Evolutionary conservation across 2,888 invertebrate species (phyloP).

Genomic region (Dicyrtomina minuta): DNA sequence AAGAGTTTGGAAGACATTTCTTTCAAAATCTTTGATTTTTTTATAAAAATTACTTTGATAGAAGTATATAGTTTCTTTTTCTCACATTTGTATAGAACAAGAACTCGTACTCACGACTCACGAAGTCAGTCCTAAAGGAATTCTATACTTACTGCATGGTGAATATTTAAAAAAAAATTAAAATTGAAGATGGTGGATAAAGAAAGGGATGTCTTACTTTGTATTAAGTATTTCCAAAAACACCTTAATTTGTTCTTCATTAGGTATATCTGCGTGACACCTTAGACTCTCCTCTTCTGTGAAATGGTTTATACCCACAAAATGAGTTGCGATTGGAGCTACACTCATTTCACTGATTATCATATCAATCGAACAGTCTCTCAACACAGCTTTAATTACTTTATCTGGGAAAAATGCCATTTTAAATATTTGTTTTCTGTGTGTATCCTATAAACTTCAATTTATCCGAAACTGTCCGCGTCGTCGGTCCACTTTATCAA

Average conservation of each 20-base stretch:
- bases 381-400: slow-evolving; percentile 27
- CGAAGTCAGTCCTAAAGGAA: too few species aligned
- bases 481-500: too few species aligned
- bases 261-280: neutral
- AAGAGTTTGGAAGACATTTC: too few species aligned
- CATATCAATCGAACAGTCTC: slow-evolving; percentile 24
- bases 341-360: slow-evolving; percentile 18
- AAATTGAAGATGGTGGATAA: neutral
- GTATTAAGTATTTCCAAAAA: slow-evolving; percentile 21
- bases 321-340: slow-evolving; percentile 17
- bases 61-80: too few species aligned
- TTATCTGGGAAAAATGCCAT: too few species aligned
- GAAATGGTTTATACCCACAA: neutral
- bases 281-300: slow-evolving; percentile 21
- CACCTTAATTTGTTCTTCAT: slow-evolving; percentile 19
- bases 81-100: too few species aligned
- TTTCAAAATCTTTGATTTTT: too few species aligned
- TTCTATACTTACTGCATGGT: neutral
- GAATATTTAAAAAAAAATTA: neutral
- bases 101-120: too few species aligned
- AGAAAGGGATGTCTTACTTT: slow-evolving; percentile 16
- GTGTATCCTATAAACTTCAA: neutral
- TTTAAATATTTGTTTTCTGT: neutral
- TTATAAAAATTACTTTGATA: too few species aligned
- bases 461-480: too few species aligned